A percentile compares a stretch with the other conserved stretches of the same genome.
Evolutionary conservation across 2,888 invertebrate species (phyloP).

Genomic region (Apodemia zela): DNA sequence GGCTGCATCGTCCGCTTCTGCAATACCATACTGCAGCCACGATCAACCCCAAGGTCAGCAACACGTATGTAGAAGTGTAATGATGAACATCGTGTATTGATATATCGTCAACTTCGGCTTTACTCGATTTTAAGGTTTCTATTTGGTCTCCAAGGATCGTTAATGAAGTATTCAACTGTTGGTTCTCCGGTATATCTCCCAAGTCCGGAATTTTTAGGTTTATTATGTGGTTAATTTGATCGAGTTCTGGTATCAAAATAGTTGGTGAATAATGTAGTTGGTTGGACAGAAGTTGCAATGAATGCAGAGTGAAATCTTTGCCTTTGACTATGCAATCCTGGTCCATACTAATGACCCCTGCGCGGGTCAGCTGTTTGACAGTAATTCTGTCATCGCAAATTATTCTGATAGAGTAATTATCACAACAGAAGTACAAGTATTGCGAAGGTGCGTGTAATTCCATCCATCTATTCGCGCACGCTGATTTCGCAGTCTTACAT

Average conservation of each 20-base stretch:
- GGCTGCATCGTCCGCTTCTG: too few species aligned
- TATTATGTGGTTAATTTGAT: constrained; percentile 22
- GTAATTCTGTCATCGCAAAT: constrained; percentile 22
- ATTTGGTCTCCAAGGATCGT: too few species aligned
- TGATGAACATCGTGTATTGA: too few species aligned
- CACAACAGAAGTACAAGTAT: constrained; percentile 24
- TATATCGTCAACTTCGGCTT: too few species aligned
- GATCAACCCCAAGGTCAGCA: too few species aligned
- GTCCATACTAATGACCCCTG: constrained; percentile 18
- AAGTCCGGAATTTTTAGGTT: constrained; percentile 16
- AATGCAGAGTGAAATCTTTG: constrained; percentile 22
- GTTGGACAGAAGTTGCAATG: constrained; percentile 20
- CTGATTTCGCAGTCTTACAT: not conserved
- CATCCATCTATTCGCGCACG: constrained; percentile 1
- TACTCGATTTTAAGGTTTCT: too few species aligned
- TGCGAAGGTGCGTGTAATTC: constrained; percentile 14
- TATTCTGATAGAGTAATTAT: constrained; percentile 18
- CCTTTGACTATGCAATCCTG: constrained; percentile 22
- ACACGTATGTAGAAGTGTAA: too few species aligned
- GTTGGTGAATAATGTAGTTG: constrained; percentile 14
- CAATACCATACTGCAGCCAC: too few species aligned
- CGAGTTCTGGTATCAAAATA: constrained; percentile 18
- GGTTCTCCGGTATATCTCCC: not conserved
- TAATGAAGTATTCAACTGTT: constrained; percentile 13
- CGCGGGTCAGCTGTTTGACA: constrained; percentile 11